Evolutionary conservation across 2,888 invertebrate genomes (phyloP), one percentile per base, ranked within the genome.

Genomic region (Electrophaes corylata): DNA sequence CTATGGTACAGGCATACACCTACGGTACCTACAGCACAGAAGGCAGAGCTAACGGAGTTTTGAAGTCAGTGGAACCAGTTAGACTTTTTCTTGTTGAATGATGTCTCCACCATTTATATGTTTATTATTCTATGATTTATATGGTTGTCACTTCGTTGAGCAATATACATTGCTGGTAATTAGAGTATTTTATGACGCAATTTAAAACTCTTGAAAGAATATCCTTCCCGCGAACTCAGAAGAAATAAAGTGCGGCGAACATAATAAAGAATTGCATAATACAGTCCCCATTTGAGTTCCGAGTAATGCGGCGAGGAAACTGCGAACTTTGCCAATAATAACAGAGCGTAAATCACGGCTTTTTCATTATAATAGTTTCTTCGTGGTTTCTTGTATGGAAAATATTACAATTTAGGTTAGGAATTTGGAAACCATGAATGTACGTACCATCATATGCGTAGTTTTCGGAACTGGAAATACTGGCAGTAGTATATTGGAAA

Each of bases 301-400:
- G 59, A 63, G 62, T 62, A 65, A 60, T 62, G 63, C 59, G 48
- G 63, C 33, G 35, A 31, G 48, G 37, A 46, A 53, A 44, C 48
- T 58, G 56, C 49, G 68, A 82, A 83, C 75, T 83, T 81, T 65
- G 64, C 73, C 70, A 81, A 81, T 82, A 83, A 79, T 78, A 81
- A 72, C 72, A 69, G 67, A 60, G 64, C 73, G 73, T 81, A 80
- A 83, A 81, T 82, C 77, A 70, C 52, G 45, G 44, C 64, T 69
- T 68, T 72, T 71, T 72, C 65, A 70, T 68, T 66, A 61, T 65
- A 75, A 71, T 68, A 65, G 67, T 66, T 70, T 69, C 50, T 57
- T 61, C n/a, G 49, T 49, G 52, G 50, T 53, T 63, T 61, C 56
- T 60, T 55, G 43, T 16, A 11, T 23, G 23, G 35, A 40, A 51